Conservation (phyloP, 2,113 vertebrate species). For the Leptobrachium leishanense region DNA sequence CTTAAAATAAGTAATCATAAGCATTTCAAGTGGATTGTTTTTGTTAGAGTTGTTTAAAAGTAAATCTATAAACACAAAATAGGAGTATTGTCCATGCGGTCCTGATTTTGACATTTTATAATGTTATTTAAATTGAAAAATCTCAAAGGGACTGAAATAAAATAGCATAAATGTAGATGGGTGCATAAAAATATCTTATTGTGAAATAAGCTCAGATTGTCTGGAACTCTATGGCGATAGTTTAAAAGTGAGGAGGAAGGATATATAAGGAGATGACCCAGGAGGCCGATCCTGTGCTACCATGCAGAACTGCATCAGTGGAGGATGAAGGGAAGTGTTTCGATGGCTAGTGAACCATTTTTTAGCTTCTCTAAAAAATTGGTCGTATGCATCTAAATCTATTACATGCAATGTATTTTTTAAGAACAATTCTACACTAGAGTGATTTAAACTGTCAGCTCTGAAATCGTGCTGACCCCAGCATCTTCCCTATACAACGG, state of each 20-base stretch:
- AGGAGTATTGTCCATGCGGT: too few species aligned
- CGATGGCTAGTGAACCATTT: constrained; percentile 37
- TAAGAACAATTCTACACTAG: constrained; percentile 48
- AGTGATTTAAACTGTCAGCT: constrained; percentile 43
- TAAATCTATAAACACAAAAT: too few species aligned
- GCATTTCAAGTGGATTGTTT: too few species aligned
- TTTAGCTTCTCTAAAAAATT: constrained; percentile 17
- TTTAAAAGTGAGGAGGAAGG: constrained; percentile 15
- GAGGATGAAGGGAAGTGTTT: constrained; percentile 45
- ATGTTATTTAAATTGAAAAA: too few species aligned
- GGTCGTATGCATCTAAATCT: constrained; percentile 34
- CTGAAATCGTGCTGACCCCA: constrained; percentile 35
- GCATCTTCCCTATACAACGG: constrained; percentile 27
- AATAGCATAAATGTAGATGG: background rate
- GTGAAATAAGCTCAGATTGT: background rate
- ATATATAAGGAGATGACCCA: constrained; percentile 38
- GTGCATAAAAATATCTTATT: constrained; percentile 19
- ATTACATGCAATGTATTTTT: constrained; percentile 42
- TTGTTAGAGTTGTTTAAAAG: too few species aligned
- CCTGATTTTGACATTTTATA: too few species aligned
- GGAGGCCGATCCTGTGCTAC: constrained; percentile 6
- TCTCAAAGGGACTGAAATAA: background rate
- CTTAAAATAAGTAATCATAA: too few species aligned
- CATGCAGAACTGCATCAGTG: constrained; percentile 41
- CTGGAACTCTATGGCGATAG: constrained; percentile 21